These are phyloP conservation scores for Lucilia cuprina DNA, from an alignment of 1,140 invertebrate species.

Conservation along the genomic window DNA sequence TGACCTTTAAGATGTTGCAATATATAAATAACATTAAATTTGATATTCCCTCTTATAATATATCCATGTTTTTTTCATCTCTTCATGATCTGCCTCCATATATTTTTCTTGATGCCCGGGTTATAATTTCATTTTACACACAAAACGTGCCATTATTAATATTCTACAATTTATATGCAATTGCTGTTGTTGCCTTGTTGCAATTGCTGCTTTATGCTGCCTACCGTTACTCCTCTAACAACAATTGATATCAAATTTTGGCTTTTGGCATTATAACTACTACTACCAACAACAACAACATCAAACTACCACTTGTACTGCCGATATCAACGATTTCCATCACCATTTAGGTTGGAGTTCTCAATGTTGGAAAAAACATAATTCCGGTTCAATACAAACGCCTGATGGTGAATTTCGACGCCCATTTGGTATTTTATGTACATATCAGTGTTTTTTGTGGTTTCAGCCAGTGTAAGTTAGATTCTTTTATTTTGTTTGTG, in stretches of 20 bases:
- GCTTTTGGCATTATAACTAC: slow-evolving; percentile 14
- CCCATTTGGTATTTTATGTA: slow-evolving; percentile 60
- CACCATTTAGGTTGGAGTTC: slow-evolving; percentile 50
- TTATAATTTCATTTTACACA: background rate
- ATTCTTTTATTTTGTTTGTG: slow-evolving; percentile 36
- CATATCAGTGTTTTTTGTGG: slow-evolving; percentile 60
- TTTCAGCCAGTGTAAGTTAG: slow-evolving; percentile 60
- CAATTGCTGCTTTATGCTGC: background rate
- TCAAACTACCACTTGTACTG: background rate
- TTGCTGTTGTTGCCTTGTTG: background rate
- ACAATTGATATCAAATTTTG: slow-evolving; percentile 9
- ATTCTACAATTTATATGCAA: background rate
- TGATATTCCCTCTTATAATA: too few relatives aligned
- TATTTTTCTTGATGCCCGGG: background rate
- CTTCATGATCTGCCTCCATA: background rate
- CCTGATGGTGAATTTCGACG: slow-evolving; percentile 60
- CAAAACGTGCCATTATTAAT: background rate
- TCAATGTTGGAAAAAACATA: slow-evolving; percentile 60
- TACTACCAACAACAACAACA: background rate
- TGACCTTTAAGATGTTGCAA: too few relatives aligned
- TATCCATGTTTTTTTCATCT: background rate
- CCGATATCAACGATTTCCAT: background rate
- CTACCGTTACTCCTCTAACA: background rate
- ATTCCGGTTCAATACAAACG: slow-evolving; percentile 59
- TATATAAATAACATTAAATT: too few relatives aligned